phyloP scores from a whole-genome alignment of 2,113 vertebrate genomes.

The Elephantulus edwardii region DNA sequence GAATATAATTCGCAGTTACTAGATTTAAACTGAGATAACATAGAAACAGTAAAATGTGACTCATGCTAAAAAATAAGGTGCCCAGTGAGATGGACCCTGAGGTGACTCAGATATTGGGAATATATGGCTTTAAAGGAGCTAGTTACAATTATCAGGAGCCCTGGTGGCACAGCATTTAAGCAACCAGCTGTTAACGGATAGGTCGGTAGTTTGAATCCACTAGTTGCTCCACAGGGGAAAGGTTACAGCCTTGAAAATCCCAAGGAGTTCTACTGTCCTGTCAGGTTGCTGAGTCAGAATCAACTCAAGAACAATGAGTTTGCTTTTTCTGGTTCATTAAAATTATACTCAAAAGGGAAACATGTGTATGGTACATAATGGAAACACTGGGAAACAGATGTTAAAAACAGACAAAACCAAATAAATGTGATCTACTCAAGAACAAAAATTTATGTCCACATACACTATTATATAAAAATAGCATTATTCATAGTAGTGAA shows the following conservation, averaged over 20 bases:
- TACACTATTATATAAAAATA: neutral
- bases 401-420: neutral
- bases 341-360: neutral
- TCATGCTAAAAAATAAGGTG: neutral
- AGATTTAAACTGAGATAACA: too few species aligned
- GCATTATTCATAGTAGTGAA: neutral
- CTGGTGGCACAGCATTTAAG: too few species aligned
- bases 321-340: neutral
- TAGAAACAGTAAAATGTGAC: neutral
- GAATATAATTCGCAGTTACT: neutral
- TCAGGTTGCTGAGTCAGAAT: too few species aligned
- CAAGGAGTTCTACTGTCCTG: too few species aligned
- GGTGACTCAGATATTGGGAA: neutral
- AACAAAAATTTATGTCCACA: neutral
- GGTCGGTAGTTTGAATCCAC: too few species aligned
- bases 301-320: too few species aligned
- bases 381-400: neutral
- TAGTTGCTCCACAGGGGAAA: too few species aligned
- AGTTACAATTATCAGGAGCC: neutral
- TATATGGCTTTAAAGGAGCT: neutral
- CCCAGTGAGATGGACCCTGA: neutral
- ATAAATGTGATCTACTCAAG: neutral
- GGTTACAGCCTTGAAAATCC: too few species aligned
- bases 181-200: too few species aligned
- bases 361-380: neutral